Conservation (phyloP, 2,888 invertebrate genomes). For the Sturmia bella region DNA sequence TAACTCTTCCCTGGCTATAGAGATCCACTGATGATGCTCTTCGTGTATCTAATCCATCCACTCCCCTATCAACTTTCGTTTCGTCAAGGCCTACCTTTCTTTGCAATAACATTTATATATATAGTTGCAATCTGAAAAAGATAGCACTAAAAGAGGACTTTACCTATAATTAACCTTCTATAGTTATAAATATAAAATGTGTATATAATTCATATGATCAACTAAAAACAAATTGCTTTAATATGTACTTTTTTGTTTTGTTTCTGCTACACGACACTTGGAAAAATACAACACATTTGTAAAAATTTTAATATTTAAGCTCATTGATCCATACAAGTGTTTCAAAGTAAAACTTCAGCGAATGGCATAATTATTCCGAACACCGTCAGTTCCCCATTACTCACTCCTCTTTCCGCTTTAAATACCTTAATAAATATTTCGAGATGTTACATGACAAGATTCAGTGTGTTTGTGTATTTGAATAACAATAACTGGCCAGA, state of each 20-base stretch:
- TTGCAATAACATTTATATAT: too few relatives aligned
- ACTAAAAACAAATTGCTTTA: background rate
- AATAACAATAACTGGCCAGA: slow-evolving; percentile 40
- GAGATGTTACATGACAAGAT: slow-evolving; percentile 26
- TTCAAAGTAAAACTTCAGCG: slow-evolving; percentile 10
- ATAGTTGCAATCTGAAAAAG: too few relatives aligned
- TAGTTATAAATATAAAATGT: slow-evolving; percentile 17
- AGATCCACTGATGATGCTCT: too few relatives aligned
- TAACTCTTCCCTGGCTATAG: too few relatives aligned
- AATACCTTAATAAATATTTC: slow-evolving; percentile 28
- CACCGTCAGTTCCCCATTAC: background rate
- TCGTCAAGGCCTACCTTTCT: too few relatives aligned
- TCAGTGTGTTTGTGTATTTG: background rate
- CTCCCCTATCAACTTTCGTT: too few relatives aligned
- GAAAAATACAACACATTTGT: slow-evolving; percentile 22
- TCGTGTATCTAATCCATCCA: too few relatives aligned
- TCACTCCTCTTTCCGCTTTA: background rate
- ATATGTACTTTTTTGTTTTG: too few relatives aligned
- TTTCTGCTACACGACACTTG: slow-evolving; percentile 4
- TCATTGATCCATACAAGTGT: slow-evolving; percentile 42
- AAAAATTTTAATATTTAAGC: slow-evolving; percentile 38
- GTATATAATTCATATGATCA: background rate
- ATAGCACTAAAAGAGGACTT: too few relatives aligned
- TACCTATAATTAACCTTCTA: background rate
- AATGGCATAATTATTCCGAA: slow-evolving; percentile 37